phyloP scores from a whole-genome alignment of 2,113 vertebrate species.

The Phyllostomus discolor region DNA sequence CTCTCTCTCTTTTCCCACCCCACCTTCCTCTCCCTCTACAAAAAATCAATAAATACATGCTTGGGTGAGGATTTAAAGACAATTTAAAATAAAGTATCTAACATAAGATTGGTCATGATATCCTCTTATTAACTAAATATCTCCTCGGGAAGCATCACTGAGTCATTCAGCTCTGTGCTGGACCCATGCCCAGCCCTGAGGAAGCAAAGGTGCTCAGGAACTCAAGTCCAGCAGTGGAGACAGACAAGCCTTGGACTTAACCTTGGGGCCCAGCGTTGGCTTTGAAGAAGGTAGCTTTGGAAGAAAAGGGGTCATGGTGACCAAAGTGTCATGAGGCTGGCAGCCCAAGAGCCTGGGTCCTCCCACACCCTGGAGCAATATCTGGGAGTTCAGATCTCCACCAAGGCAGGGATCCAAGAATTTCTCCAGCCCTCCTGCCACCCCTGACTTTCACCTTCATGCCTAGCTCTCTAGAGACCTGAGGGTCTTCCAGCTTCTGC shows the following conservation, averaged over 20 bases:
- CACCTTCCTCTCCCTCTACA: too few relatives aligned
- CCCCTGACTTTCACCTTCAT: neutral
- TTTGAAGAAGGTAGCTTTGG: conserved; percentile 1
- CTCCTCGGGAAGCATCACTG: neutral
- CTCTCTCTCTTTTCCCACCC: too few relatives aligned
- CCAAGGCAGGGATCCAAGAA: neutral
- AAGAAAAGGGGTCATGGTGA: neutral
- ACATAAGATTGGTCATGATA: neutral
- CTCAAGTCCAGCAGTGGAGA: neutral
- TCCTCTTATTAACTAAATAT: neutral
- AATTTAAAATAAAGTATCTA: neutral
- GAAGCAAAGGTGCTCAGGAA: neutral
- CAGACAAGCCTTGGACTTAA: neutral
- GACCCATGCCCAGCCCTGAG: neutral
- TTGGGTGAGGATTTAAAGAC: too few relatives aligned
- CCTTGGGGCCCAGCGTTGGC: neutral
- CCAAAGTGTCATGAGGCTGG: neutral
- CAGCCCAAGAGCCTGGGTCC: too few relatives aligned
- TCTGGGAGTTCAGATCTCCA: too few relatives aligned
- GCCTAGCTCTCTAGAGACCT: neutral
- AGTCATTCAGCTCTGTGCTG: neutral
- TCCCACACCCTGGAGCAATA: neutral
- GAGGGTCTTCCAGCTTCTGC: neutral
- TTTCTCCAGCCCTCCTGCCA: neutral
- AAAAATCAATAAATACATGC: too few relatives aligned